Base-by-base conservation (phyloP, 2,797 vertebrate genomes). In the Morelia viridis region DNA sequence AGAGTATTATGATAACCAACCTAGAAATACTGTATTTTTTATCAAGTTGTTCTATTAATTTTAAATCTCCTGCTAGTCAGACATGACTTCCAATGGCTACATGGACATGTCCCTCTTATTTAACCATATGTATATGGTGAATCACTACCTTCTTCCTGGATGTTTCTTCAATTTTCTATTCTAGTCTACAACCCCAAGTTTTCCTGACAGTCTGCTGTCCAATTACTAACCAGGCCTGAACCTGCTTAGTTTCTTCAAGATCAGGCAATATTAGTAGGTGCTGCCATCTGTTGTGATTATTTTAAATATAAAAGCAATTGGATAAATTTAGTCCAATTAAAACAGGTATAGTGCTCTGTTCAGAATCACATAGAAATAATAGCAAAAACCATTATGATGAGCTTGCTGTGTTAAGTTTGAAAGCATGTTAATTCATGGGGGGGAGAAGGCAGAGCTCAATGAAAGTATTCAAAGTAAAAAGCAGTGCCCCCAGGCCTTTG, bases 31-130 rank as follows among this genome's bases (percentile, higher is more conserved):
- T 62, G 50, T 50, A 46, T 92, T 61, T 89, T 50, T 92, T 31
- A 89, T 89, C 76, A 92, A 31, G 26, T n/a, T 24, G 64, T 84
- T 65, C 85, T 85, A 68, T 71, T 35, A 41, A 76, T 76, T 76
- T 76, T 76, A 46, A 76, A 76, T 76, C 8, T 17, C 65, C n/a
- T 76, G 71, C 71, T 76, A 10, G 71, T 24, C 35, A 41, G 10
- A 24, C 41, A 17, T 76, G 19, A 9, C 35, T 46, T 80, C 41
- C 35, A 24, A 80, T 53, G 71, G 35, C 35, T 76, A 76, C 31
- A 76, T 41, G 1, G 15, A 46, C 41, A 24, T 46, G 8, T 80
- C 71, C 35, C 41, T 80, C 19, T 80, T 19, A 4, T 80, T 46
- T 53, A 53, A 53, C 50, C 41, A 46, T 24, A 46, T 80, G 31